Evolutionary conservation across 2,113 vertebrate species (phyloP).

Genomic region (Rhinoderma darwinii): DNA sequence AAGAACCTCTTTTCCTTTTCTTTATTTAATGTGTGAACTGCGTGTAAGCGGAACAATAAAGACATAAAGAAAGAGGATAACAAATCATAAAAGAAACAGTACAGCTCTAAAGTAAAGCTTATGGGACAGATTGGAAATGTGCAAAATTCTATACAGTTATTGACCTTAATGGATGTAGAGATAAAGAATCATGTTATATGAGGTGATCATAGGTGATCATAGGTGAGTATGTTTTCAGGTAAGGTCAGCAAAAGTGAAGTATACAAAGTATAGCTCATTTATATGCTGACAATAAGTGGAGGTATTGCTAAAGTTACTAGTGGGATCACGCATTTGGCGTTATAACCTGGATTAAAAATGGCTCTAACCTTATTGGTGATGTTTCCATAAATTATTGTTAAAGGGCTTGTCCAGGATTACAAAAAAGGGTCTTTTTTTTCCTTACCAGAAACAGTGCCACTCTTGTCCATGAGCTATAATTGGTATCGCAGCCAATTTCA

Average conservation of each 20-base stretch:
- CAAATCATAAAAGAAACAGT: conserved; percentile 11
- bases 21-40: neutral
- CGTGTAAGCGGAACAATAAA: conserved; percentile 3
- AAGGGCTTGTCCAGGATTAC: no score
- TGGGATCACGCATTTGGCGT: neutral
- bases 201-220: neutral
- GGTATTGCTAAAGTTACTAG: neutral
- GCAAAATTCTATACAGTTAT: neutral
- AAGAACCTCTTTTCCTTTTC: neutral
- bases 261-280: neutral
- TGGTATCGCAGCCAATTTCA: no score
- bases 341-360: neutral
- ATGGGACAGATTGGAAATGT: conserved; percentile 10
- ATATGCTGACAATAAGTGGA: neutral
- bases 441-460: no score
- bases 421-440: no score
- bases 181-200: conserved; percentile 18
- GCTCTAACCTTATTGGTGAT: no score
- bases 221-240: neutral
- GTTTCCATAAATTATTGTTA: no score
- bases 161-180: neutral
- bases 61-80: conserved; percentile 20
- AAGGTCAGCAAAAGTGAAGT: neutral
- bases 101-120: neutral
- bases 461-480: no score